Conservation (phyloP, 2,888 invertebrate genomes). For the Venustoraphidia nigricollis region DNA sequence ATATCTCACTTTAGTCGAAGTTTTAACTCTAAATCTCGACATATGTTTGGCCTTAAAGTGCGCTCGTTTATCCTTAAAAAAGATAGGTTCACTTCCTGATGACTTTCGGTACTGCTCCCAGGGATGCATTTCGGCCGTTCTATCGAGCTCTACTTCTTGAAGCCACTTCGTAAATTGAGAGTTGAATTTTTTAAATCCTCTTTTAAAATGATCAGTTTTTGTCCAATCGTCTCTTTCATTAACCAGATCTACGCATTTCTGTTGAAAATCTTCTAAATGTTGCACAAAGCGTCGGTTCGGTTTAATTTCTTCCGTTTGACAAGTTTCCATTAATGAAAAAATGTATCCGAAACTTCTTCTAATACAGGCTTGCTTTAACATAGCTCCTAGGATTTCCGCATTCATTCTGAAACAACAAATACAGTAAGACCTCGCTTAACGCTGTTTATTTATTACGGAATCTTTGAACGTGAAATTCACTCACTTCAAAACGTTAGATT, state of each 20-base stretch:
- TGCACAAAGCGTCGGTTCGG: constrained; percentile 45
- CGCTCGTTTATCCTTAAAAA: constrained; percentile 19
- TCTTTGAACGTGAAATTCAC: too few species aligned
- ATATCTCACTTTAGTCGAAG: constrained; percentile 14
- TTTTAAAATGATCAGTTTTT: constrained; percentile 14
- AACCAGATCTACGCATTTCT: constrained; percentile 29
- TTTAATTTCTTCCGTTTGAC: constrained; percentile 40
- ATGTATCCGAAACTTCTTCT: constrained; percentile 49
- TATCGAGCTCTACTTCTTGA: constrained; percentile 29
- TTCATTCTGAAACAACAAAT: constrained; percentile 42
- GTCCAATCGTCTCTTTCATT: neutral
- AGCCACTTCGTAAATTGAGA: constrained; percentile 31
- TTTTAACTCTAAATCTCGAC: constrained; percentile 22
- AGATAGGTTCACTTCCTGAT: constrained; percentile 19
- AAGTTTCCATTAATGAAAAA: constrained; percentile 48
- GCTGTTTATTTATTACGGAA: too few species aligned
- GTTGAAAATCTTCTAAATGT: constrained; percentile 45
- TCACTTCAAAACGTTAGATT: too few species aligned
- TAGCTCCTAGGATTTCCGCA: constrained; percentile 55
- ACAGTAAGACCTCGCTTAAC: too few species aligned
- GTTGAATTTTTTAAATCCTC: constrained; percentile 29
- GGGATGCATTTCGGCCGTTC: constrained; percentile 37
- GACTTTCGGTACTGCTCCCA: constrained; percentile 43
- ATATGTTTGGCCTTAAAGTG: constrained; percentile 23
- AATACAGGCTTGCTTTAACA: constrained; percentile 49